Evolutionary conservation across 2,888 invertebrate genomes (phyloP).

Genomic region (Formica aserva): DNA sequence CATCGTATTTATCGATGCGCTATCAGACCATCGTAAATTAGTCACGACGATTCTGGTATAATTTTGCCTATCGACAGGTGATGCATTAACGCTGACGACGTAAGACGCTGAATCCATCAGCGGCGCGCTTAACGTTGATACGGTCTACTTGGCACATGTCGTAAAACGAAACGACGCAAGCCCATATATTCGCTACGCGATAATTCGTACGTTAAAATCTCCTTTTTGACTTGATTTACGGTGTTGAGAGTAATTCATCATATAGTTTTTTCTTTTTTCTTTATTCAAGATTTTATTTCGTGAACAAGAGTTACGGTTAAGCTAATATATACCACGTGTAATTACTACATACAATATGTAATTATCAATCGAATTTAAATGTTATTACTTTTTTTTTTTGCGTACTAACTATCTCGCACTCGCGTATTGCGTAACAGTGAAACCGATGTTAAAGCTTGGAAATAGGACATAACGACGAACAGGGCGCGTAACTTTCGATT

Average conservation of each 20-base stretch:
- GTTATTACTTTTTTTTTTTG: background rate
- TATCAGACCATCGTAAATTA: constrained; percentile 56
- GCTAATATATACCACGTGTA: background rate
- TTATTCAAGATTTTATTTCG: background rate
- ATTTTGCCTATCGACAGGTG: constrained; percentile 56
- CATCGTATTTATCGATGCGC: constrained; percentile 16
- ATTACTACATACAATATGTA: background rate
- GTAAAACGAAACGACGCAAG: background rate
- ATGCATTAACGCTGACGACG: constrained; percentile 43
- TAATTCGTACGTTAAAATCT: background rate
- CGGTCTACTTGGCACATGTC: constrained; percentile 25
- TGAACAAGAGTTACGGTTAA: background rate
- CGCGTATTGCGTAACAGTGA: constrained; percentile 1
- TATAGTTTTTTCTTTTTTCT: background rate
- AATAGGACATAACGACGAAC: background rate
- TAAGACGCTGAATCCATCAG: constrained; percentile 60
- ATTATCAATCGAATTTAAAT: background rate
- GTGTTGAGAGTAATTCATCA: background rate
- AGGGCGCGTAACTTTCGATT: constrained; percentile 42
- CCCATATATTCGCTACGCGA: background rate
- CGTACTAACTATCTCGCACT: constrained; percentile 4
- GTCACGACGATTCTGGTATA: constrained; percentile 27
- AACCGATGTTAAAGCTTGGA: constrained; percentile 29
- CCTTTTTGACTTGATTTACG: background rate
- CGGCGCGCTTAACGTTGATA: constrained; percentile 42